Evolutionary conservation across 1,140 invertebrate genomes (phyloP), one percentile per base, ranked within the genome.

Genomic region (Cecropterus lyciades): DNA sequence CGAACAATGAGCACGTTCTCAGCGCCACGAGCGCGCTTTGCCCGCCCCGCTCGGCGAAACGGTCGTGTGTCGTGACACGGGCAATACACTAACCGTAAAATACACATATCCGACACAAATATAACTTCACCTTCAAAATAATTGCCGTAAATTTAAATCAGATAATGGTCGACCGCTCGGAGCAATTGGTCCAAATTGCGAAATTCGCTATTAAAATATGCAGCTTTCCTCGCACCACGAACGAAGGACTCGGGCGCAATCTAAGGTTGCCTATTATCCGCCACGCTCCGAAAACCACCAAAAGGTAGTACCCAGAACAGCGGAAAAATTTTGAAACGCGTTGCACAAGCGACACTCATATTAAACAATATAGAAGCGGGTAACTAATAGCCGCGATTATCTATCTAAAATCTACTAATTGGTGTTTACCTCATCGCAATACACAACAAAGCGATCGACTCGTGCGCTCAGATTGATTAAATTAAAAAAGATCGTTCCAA

Each of bases 221-320:
- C 80, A 80, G 82, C 87, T 88, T 90, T 92, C 87, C 87, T 84
- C 77, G 80, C 68, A 79, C 71, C 72, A 57, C 71, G 66, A 80
- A 70, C 83, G 87, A 90, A 90, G 87, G 89, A 90, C 89, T 87
- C 79, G 76, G 76, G 80, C 83, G 87, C 85, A 88, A 89, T 87
- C 80, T 88, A 87, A 89, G 87, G 89, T 88, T 88, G 85, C 85
- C 87, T 88, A 90, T 87, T 86, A 86, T 85, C 78, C 87, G 89
- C 84, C 82, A 92, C 89, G 89, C 89, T 92, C 89, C 89, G 87
- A 92, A 92, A 89, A 92, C 49, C 87, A 89, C 78, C 81, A 84
- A 91, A 89, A 87, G 83, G 86, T 84, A 85, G 77, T 74, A 80
- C 77, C 70, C 80, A 80, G 75, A 85, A 76, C 77, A 73, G 82